Percentiles rank a stretch among this genome's conserved stretches.
Evolutionary conservation across 1,140 invertebrate species (phyloP).

Genomic region (Periplaneta americana): DNA sequence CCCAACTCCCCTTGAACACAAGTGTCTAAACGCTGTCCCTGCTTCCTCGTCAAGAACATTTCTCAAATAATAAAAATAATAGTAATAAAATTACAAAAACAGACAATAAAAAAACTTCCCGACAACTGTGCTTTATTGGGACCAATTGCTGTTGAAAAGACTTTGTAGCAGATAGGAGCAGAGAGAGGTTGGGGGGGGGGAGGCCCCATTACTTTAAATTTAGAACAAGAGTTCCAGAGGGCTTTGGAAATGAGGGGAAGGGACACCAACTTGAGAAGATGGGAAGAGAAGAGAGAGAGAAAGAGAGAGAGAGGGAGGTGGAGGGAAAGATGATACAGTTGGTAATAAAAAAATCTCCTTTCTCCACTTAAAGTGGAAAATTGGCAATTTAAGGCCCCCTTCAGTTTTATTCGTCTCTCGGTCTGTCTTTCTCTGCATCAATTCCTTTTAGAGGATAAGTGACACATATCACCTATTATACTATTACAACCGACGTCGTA

Average conservation of each 20-base stretch:
- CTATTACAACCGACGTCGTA: neutral
- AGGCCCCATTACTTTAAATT: constrained; percentile 8
- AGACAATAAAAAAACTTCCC: constrained; percentile 2
- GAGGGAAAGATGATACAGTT: neutral
- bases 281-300: neutral
- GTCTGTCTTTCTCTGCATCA: neutral
- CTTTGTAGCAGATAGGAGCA: neutral
- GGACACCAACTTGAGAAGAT: neutral
- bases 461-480: neutral
- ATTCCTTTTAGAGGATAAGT: neutral
- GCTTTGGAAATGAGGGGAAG: neutral
- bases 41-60: neutral
- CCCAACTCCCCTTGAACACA: too few species aligned
- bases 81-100: constrained; percentile 7
- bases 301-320: too few species aligned
- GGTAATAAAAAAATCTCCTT: constrained; percentile 11
- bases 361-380: constrained; percentile 10
- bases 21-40: neutral
- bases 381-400: constrained; percentile 7
- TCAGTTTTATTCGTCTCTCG: neutral
- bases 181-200: neutral
- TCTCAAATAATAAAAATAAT: neutral
- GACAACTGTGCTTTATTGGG: constrained; percentile 12
- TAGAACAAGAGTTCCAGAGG: constrained; percentile 2
- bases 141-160: constrained; percentile 16